phyloP scores from a whole-genome alignment of 2,113 vertebrate species.

The Blennius ocellaris region DNA sequence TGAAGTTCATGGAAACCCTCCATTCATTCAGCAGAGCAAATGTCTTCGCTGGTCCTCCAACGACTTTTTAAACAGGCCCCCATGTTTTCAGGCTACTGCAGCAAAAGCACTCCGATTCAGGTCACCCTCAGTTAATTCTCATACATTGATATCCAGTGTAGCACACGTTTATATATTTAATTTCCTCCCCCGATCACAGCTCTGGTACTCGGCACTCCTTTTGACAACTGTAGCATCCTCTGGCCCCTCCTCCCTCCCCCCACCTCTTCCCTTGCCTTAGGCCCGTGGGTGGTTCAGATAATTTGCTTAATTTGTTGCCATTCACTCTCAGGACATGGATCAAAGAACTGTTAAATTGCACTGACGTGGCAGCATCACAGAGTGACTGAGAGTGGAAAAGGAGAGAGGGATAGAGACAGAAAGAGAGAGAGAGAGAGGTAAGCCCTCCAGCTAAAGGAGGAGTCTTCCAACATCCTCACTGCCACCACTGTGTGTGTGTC shows the following conservation, averaged over 20 bases:
- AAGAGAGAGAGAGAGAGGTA: constrained; percentile 63
- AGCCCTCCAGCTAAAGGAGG: constrained; percentile 68
- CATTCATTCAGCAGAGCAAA: constrained; percentile 15
- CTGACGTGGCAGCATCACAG: constrained; percentile 74
- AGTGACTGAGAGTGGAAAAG: constrained; percentile 61
- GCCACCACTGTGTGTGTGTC: constrained; percentile 20
- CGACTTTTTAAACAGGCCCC: constrained; percentile 21
- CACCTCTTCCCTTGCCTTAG: constrained; percentile 58
- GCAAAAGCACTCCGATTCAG: constrained; percentile 43
- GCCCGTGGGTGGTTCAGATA: constrained; percentile 80
- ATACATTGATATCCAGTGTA: constrained; percentile 31
- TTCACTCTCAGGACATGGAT: constrained; percentile 83
- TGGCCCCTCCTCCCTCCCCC: constrained; percentile 46
- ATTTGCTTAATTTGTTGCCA: constrained; percentile 86
- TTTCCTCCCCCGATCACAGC: constrained; percentile 7
- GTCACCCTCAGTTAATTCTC: constrained; percentile 41
- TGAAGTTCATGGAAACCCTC: constrained; percentile 14
- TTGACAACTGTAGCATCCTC: constrained; percentile 62
- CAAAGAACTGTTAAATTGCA: constrained; percentile 84
- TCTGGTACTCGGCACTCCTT: constrained; percentile 56
- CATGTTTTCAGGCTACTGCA: constrained; percentile 16
- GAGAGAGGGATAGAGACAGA: constrained; percentile 21
- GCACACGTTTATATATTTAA: constrained; percentile 33
- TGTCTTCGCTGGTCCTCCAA: background rate
- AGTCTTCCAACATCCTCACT: constrained; percentile 64